Evolutionary conservation across 2,888 invertebrate species (phyloP).

Genomic region (Athalia circularis): DNA sequence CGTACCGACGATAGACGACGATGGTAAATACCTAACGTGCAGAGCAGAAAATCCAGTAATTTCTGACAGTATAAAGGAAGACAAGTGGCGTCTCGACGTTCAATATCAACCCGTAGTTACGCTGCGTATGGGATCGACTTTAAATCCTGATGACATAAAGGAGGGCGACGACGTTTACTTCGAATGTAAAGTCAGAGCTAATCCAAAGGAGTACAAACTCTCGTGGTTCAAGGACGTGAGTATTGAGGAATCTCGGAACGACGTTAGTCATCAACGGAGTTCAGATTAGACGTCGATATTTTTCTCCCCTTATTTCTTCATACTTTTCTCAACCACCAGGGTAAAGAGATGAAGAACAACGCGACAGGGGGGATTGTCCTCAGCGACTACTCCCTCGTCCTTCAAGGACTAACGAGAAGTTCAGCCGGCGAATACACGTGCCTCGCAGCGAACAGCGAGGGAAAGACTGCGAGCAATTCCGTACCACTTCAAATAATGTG

Average conservation of each 20-base stretch:
- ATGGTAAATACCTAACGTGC: conserved; percentile 92
- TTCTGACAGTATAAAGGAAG: conserved; percentile 88
- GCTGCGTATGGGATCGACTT: conserved; percentile 88
- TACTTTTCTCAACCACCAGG: conserved; percentile 75
- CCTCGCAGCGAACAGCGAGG: conserved; percentile 89
- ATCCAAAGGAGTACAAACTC: conserved; percentile 89
- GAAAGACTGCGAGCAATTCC: conserved; percentile 78
- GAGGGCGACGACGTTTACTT: conserved; percentile 94
- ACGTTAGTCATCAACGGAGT: no score
- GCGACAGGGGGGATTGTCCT: conserved; percentile 87
- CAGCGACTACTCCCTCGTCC: conserved; percentile 90
- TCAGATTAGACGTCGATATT: background rate
- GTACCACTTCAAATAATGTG: conserved; percentile 76
- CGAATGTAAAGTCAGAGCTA: conserved; percentile 89
- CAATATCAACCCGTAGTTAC: conserved; percentile 92
- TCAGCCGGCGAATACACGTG: conserved; percentile 94
- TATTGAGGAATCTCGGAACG: conserved; percentile 60
- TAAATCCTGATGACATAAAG: conserved; percentile 91
- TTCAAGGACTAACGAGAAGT: conserved; percentile 87
- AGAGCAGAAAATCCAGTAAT: conserved; percentile 92
- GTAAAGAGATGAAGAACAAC: conserved; percentile 88
- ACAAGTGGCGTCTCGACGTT: conserved; percentile 91
- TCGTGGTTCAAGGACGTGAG: conserved; percentile 93
- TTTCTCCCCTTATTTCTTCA: background rate
- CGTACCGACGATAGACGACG: conserved; percentile 89